Evolutionary conservation across 2,797 vertebrate species (phyloP).

Genomic region (Sebastes dallii): DNA sequence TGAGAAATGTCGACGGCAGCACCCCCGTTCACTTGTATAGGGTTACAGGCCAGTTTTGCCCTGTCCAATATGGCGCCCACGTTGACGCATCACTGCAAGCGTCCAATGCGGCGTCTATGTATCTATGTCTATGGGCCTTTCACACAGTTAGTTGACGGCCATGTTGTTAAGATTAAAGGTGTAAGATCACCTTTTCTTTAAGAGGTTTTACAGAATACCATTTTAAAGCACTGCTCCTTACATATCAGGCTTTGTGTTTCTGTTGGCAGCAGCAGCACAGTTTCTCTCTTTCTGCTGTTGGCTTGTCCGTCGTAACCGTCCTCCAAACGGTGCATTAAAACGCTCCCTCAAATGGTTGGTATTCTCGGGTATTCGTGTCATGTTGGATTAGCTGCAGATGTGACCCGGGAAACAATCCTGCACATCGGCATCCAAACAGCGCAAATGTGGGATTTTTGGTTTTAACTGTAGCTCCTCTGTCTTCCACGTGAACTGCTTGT

Average conservation of each 20-base stretch:
- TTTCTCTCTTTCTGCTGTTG: not conserved
- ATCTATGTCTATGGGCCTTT: no score
- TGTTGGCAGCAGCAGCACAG: not conserved
- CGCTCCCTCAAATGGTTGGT: not conserved
- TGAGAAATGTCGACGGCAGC: no score
- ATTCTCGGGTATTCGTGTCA: conserved; percentile 6
- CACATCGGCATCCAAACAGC: not conserved
- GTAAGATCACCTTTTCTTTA: not conserved
- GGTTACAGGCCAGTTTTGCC: no score
- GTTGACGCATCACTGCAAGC: no score
- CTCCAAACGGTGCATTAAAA: conserved; percentile 13
- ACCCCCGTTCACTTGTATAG: no score
- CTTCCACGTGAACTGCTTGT: not conserved
- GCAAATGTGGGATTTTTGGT: not conserved
- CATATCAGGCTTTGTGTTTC: not conserved
- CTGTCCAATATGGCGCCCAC: no score
- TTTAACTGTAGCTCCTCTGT: not conserved
- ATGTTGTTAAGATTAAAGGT: not conserved
- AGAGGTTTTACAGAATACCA: not conserved
- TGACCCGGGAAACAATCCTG: not conserved
- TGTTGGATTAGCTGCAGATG: conserved; percentile 35
- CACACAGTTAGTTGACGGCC: not conserved
- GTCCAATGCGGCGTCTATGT: no score
- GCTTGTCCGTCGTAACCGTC: not conserved
- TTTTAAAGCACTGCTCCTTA: not conserved